Base-by-base conservation (phyloP, 2,888 invertebrate genomes). In the Phyllotreta striolata region DNA sequence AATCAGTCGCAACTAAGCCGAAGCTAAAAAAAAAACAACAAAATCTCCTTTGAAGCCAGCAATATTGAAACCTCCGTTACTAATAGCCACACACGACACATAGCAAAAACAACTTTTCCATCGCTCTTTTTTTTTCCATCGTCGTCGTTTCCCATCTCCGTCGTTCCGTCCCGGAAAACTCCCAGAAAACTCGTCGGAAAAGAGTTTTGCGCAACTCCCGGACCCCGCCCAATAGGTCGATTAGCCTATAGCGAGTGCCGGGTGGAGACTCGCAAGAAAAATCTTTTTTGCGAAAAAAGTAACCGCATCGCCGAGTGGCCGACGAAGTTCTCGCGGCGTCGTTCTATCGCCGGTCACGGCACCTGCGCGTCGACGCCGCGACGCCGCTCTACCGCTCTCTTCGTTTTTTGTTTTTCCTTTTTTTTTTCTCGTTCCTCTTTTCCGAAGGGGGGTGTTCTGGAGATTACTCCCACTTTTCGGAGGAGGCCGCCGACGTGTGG, bases 231-330 rank as follows among this genome's bases (percentile, higher is more conserved):
- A 67, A 70, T 76, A 73, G 77, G 76, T 77, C 82, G 81, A 81
- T 82, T 81, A 80, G 81, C 81, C 82, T 81, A 82, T 82, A 80
- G 78, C 73, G 72, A 73, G 72, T 74, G 67, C 75, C 80, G 81
- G 82, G 82, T 81, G 82, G 82, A 82, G 82, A 82, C 82, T 82
- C 78, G 74, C 71, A 76, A 80, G 81, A 82, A 82, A 82, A 82
- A 82, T 81, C 79, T 80, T 81, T 81, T 82, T 81, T 77, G 76
- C 77, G 77, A 80, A 81, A 81, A 80, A 81, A 77, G 81, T 81
- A 79, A 78, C 78, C 79, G 77, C 81, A 80, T 76, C 79, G 79
- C 80, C 77, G 79, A 77, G 74, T 75, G 79, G 76, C 67, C 68
- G 63, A 74, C 78, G 75, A 72, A 75, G 74, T 74, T 79, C 82